These are phyloP conservation scores for Nephrocerus scutellatus DNA, from an alignment of 2,888 invertebrate species.

Conservation along the genomic window DNA sequence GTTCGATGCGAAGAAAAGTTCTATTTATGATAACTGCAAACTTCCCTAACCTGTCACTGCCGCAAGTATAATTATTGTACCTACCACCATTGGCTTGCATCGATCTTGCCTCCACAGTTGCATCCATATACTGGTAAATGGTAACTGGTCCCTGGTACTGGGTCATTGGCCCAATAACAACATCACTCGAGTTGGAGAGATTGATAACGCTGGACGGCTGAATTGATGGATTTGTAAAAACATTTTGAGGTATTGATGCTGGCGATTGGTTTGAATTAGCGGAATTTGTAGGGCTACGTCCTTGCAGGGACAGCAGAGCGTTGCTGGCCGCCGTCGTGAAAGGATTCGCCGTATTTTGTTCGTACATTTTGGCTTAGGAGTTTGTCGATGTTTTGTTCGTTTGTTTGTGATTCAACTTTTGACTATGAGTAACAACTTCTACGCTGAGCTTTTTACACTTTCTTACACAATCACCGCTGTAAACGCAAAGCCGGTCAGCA, in stretches of 20 bases:
- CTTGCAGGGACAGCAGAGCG: slow-evolving; percentile 33
- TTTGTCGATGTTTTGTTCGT: too few relatives aligned
- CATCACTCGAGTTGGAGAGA: slow-evolving; percentile 50
- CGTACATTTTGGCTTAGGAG: slow-evolving; percentile 29
- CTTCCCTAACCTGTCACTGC: too few relatives aligned
- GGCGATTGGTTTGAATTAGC: slow-evolving; percentile 24
- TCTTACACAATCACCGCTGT: too few relatives aligned
- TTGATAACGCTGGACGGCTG: slow-evolving; percentile 47
- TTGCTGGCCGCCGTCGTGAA: slow-evolving; percentile 30
- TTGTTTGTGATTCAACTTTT: too few relatives aligned
- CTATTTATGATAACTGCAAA: too few relatives aligned
- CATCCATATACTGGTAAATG: slow-evolving; percentile 49
- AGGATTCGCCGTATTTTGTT: slow-evolving; percentile 24
- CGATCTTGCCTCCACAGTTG: slow-evolving; percentile 40
- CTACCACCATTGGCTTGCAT: slow-evolving; percentile 41
- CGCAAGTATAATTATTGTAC: too few relatives aligned
- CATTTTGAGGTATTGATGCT: slow-evolving; percentile 32
- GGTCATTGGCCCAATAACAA: slow-evolving; percentile 51
- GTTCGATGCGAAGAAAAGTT: too few relatives aligned
- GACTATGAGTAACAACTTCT: too few relatives aligned
- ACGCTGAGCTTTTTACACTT: too few relatives aligned
- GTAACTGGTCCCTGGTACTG: slow-evolving; percentile 52
- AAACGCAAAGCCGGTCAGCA: too few relatives aligned
- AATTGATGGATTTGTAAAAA: slow-evolving; percentile 35
- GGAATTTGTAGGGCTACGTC: slow-evolving; percentile 27